Base-by-base conservation (phyloP, 2,797 vertebrate species). In the Sparidentex hasta region DNA sequence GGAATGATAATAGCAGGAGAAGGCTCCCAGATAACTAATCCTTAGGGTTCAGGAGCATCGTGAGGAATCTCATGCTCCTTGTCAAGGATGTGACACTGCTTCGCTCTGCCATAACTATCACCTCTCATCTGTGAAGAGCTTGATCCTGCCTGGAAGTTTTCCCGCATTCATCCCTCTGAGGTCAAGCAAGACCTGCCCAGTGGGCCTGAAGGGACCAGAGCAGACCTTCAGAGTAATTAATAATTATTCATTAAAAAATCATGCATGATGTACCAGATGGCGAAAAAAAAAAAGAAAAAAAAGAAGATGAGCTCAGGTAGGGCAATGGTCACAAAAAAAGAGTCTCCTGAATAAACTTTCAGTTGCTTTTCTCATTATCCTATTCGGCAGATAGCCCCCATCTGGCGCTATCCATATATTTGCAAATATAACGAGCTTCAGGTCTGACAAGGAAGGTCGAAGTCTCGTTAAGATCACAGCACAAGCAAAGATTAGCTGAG, bases 371-470 rank as follows among this genome's bases (percentile, higher is more conserved):
- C 78, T 89, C 70, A 75, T 82, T 74, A 76, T 74, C 41, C 57
- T 76, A 16, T 78, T 70, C 74, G 58, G 70, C 70, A 68, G 78
- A 73, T n/a, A 58, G 59, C 71, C 18, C 71, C 87, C 90, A 91
- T 90, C 90, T 93, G 91, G 79, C 52, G 20, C 82, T 70, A 12
- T 75, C 52, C 85, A 88, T 84, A 82, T 79, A 88, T 87, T 85
- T 81, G 87, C 88, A 90, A 88, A 75, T 80, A 82, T 90, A 83
- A 89, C 62, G 66, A 63, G 81, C 69, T 38, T 33, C 67, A 59
- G 75, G 77, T 77, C 70, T 82, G 88, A 87, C 84, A 85, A 65
- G 13, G 66, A 88, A 90, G 90, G 88, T 85, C 47, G 38, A 80
- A 74, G 44, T 57, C 46, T 56, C 67, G 76, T 73, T 50, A 62